These are phyloP conservation scores for Cryptocheilus praepositus DNA, from an alignment of 2,888 invertebrate species.

Conservation along the genomic window DNA sequence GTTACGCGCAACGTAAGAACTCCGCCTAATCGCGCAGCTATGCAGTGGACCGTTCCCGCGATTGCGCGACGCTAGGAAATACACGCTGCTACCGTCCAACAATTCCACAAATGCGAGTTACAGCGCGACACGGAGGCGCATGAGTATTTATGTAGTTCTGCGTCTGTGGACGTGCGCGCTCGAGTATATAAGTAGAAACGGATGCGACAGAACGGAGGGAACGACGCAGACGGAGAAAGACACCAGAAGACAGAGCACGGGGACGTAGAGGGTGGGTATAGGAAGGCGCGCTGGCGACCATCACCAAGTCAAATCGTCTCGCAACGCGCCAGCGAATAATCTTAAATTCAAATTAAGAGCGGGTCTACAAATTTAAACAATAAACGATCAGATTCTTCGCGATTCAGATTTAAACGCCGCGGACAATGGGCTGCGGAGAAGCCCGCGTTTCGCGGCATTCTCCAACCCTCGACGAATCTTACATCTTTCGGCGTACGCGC, in stretches of 20 bases:
- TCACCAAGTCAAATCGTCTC: slow-evolving; percentile 72
- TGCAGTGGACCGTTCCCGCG: too few species aligned
- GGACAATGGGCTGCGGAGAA: slow-evolving; percentile 63
- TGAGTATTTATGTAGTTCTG: too few species aligned
- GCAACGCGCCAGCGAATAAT: slow-evolving; percentile 72
- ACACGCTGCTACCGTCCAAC: too few species aligned
- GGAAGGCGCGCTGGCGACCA: slow-evolving; percentile 64
- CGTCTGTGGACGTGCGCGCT: not conserved
- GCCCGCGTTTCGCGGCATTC: slow-evolving; percentile 56
- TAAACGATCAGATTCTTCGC: slow-evolving; percentile 72
- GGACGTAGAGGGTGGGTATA: slow-evolving; percentile 38
- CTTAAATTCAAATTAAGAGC: slow-evolving; percentile 73
- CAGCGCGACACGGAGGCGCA: too few species aligned
- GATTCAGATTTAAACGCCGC: slow-evolving; percentile 71
- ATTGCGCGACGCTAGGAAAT: too few species aligned
- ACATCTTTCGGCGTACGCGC: not conserved
- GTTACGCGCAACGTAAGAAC: too few species aligned
- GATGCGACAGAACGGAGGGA: slow-evolving; percentile 23
- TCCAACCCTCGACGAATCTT: slow-evolving; percentile 6
- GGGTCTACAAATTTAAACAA: slow-evolving; percentile 73
- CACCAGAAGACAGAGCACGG: slow-evolving; percentile 15
- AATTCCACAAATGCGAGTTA: too few species aligned
- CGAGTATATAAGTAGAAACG: slow-evolving; percentile 32
- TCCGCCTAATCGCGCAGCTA: too few species aligned
- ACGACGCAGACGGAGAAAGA: slow-evolving; percentile 3